Base-by-base conservation (phyloP, 2,797 vertebrate genomes). In the Gymnopithys bicolor region DNA sequence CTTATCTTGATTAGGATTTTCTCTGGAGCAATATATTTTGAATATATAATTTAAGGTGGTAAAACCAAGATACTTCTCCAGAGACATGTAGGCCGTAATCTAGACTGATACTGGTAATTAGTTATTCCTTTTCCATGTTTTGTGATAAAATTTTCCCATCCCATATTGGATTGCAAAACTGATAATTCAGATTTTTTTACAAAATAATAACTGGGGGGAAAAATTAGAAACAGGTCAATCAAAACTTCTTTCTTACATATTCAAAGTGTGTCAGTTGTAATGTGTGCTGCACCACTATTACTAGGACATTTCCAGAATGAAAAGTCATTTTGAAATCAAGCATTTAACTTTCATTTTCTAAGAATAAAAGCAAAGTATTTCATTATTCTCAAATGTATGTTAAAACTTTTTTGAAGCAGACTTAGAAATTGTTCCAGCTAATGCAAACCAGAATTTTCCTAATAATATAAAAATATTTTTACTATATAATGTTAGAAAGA, bases 1-100 rank as follows among this genome's bases (percentile, higher is more conserved):
- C 86, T 95, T 94, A 94, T 69, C 93, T 90, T 97, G 75, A 96
- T 96, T 96, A 96, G 89, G 70, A 84, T 94, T 93, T 91, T 95
- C 76, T 96, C 85, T 95, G 84, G 94, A 55, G 49, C 55, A 84
- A 66, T 84, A 59, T 3, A n/a, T 49, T 71, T 91, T 63, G 11
- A 73, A 33, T 58, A 63, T 22, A 48, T 32, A 24, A 74, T 41
- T 51, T 48, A 52, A 67, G 28, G 5, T 75, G 13, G 5, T 35
- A 79, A 91, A 86, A 48, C 12, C 14, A 5, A n/a, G 11, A 35
- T 1, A 43, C 33, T 87, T 76, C 43, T 89, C 43, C 52, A 62
- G 39, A 77, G 27, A 68, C 2, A 56, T 16, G 5, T 13, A 70
- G 37, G 19, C 25, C 21, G 67, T 37, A 62, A 80, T 32, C 13